Evolutionary conservation across 2,113 vertebrate genomes (phyloP).

Genomic region (Procavia capensis): DNA sequence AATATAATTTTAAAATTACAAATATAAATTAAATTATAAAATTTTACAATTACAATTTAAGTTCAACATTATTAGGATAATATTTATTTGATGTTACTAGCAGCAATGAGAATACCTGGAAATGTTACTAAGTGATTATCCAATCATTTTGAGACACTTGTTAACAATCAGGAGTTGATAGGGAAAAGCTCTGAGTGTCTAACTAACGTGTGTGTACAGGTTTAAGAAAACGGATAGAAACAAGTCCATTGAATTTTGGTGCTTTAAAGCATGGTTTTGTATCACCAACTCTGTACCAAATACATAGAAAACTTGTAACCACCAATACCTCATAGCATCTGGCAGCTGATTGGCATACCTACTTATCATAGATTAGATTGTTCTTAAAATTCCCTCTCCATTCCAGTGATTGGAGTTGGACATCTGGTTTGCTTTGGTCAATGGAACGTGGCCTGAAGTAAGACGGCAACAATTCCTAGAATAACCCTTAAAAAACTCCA

Average conservation of each 20-base stretch:
- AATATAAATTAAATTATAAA: not conserved
- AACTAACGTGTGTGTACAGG: not conserved
- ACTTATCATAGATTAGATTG: not conserved
- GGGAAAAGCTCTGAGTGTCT: not conserved
- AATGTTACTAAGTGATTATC: not conserved
- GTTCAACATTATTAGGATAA: constrained; percentile 1
- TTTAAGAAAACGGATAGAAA: not conserved
- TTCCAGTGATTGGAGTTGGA: not conserved
- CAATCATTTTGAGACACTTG: not conserved
- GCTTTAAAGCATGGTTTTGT: constrained; percentile 4
- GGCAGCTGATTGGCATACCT: not conserved
- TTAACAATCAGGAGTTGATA: not conserved
- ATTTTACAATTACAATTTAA: not conserved
- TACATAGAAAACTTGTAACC: not conserved
- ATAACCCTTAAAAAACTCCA: not conserved
- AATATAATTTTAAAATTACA: not conserved
- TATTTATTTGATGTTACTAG: not conserved
- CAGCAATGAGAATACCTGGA: not conserved
- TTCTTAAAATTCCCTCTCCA: not conserved
- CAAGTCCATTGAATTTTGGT: not conserved
- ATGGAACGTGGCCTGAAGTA: not conserved
- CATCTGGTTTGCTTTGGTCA: not conserved
- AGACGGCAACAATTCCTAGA: not conserved
- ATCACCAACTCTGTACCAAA: constrained; percentile 7
- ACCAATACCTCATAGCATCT: not conserved